Evolutionary conservation across 2,888 invertebrate genomes (phyloP).

Genomic region (Thyatira batis): DNA sequence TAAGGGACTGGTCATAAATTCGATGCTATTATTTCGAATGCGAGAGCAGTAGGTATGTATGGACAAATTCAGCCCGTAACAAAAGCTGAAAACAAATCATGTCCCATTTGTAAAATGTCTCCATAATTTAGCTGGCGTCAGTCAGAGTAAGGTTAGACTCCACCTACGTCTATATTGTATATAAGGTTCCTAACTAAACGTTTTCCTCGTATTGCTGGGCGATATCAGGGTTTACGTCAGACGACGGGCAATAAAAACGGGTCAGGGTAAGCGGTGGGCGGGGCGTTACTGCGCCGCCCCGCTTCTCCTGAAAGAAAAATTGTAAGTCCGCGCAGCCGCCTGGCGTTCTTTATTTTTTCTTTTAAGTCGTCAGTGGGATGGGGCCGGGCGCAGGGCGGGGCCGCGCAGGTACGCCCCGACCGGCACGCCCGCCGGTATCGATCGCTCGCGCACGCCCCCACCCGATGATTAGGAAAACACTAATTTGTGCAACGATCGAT

Average conservation of each 20-base stretch:
- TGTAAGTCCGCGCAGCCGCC: constrained; percentile 77
- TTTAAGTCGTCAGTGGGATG: constrained; percentile 65
- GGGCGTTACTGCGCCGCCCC: constrained; percentile 68
- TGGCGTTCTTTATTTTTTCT: constrained; percentile 81
- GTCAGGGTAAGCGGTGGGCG: constrained; percentile 72
- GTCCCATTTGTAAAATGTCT: constrained; percentile 59
- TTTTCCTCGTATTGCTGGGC: constrained; percentile 74
- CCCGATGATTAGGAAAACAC: constrained; percentile 75
- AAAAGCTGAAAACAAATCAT: constrained; percentile 56
- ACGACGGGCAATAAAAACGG: constrained; percentile 76
- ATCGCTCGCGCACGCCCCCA: constrained; percentile 68
- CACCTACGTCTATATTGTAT: constrained; percentile 68
- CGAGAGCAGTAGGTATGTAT: constrained; percentile 28
- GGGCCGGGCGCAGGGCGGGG: constrained; percentile 58
- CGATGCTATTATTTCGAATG: constrained; percentile 34
- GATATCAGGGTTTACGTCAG: constrained; percentile 70
- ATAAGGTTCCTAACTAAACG: constrained; percentile 62
- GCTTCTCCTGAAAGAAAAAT: constrained; percentile 80
- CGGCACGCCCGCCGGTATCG: constrained; percentile 74
- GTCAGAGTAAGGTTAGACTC: constrained; percentile 58
- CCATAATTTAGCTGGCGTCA: constrained; percentile 58
- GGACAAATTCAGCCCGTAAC: constrained; percentile 30
- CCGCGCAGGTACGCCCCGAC: constrained; percentile 75
- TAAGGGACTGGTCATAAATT: constrained; percentile 17
- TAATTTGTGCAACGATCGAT: constrained; percentile 79